Percentiles rank a stretch among this genome's conserved stretches.
phyloP scores from a whole-genome alignment of 2,888 invertebrate genomes.

The Steinernema hermaphroditum region DNA sequence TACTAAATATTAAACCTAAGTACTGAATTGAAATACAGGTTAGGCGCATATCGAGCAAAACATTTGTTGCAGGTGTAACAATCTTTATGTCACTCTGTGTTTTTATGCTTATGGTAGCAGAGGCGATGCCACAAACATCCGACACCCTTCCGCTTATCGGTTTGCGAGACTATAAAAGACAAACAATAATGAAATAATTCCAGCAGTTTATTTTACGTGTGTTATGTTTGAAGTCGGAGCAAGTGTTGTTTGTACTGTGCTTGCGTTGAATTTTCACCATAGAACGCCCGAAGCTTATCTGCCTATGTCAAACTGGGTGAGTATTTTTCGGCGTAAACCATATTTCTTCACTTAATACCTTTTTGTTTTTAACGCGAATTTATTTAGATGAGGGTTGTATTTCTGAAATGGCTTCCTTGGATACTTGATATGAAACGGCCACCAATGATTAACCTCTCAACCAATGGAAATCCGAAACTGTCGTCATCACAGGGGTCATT shows the following conservation, averaged over 20 bases:
- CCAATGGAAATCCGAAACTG: background rate
- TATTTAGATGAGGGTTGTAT: constrained; percentile 53
- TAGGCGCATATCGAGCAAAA: too few species aligned
- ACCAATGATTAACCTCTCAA: constrained; percentile 32
- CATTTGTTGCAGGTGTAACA: constrained; percentile 56
- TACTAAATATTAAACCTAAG: too few species aligned
- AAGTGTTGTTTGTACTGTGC: constrained; percentile 63
- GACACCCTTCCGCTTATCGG: constrained; percentile 90
- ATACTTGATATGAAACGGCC: constrained; percentile 60
- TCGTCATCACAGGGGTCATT: too few species aligned
- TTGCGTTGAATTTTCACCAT: constrained; percentile 73
- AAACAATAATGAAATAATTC: too few species aligned
- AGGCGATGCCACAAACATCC: constrained; percentile 96
- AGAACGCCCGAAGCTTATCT: constrained; percentile 66
- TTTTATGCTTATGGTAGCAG: constrained; percentile 95
- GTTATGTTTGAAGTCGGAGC: constrained; percentile 66
- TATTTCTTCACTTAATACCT: constrained; percentile 9
- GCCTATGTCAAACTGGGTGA: constrained; percentile 61
- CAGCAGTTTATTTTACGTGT: constrained; percentile 64
- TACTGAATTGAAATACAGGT: too few species aligned
- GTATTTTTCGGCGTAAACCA: background rate
- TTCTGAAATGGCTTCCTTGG: constrained; percentile 58
- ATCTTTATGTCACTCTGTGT: constrained; percentile 86
- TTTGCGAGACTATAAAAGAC: too few species aligned
- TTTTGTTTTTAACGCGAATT: too few species aligned